Base-by-base conservation (phyloP, 2,797 vertebrate genomes). In the Urocyon cinereoargenteus region DNA sequence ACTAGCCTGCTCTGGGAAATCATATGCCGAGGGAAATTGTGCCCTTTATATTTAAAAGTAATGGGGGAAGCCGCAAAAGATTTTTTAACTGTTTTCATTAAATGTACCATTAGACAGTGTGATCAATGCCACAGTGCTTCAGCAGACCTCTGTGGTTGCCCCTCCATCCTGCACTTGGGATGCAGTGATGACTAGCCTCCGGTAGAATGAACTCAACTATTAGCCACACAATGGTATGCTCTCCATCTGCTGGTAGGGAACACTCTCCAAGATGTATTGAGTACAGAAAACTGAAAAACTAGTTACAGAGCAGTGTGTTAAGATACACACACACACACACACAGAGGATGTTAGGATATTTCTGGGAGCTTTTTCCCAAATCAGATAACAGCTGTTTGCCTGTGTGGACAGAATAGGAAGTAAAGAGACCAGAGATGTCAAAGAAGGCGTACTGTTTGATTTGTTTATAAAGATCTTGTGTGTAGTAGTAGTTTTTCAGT, bases 211-310 rank as follows among this genome's bases (percentile, higher is more conserved):
- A 1, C 12, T 28, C 36, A 4, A 19, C 78, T 36, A 0, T 1
- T 1, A 7, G 26, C 36, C 15, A 0, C 15, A 0, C 1, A 6
- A 0, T 8, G 31, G 24, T 6, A 0, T 3, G 2, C 18, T 9
- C 31, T 26, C 19, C 18, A 0, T 8, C 2, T 57, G 57, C 55
- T 2, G 26, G 7, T 1, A 0, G 0, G 51, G 55, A 51, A 14
- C 24, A 5, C 61, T 49, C 68, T 51, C 19, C 68, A 14, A 16
- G 34, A 13, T 2, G 36, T 13, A 13, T 7, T 0, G 22, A 16
- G 16, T 0, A 2, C 9, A 9, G 1, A 18, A 8, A 15, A 4
- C 24, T 18, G 2, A 12, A 36, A 36, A 1, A 7, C 10, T 21
- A 55, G 36, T 4, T 26, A 24, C 2, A 0, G 36, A 40, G 6